phyloP scores from a whole-genome alignment of 2,888 invertebrate genomes.

The Embidobia sp. region DNA sequence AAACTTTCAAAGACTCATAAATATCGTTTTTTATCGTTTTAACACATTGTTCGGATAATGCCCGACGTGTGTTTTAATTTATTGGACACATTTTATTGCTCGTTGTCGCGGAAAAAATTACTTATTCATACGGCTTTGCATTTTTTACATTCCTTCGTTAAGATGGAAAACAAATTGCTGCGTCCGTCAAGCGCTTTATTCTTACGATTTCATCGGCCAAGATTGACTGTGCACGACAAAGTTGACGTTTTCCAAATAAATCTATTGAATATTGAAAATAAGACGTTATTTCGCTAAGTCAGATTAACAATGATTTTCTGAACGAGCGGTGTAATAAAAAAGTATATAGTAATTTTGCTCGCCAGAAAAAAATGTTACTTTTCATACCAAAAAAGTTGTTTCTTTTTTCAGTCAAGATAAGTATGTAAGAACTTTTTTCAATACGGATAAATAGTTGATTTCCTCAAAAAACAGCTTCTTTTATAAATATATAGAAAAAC shows the following conservation, averaged over 20 bases:
- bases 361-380: no score
- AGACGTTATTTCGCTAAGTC: no score
- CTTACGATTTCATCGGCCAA: slow-evolving; percentile 6
- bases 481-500: no score
- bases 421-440: no score
- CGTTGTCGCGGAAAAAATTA: slow-evolving; percentile 30
- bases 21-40: slow-evolving; percentile 34
- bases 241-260: not conserved
- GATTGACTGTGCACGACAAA: not conserved
- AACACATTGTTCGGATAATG: slow-evolving; percentile 36
- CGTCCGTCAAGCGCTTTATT: slow-evolving; percentile 4
- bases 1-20: slow-evolving; percentile 20
- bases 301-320: no score
- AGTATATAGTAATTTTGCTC: no score
- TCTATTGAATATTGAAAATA: no score
- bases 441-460: no score
- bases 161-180: not conserved
- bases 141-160: slow-evolving; percentile 7
- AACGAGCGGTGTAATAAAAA: no score
- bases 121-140: slow-evolving; percentile 23
- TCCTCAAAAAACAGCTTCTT: no score
- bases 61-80: slow-evolving; percentile 27
- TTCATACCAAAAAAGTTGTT: no score
- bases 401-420: no score
- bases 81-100: slow-evolving; percentile 48